Evolutionary conservation across 1,140 invertebrate genomes (phyloP).

Genomic region (Drepana arcuata): DNA sequence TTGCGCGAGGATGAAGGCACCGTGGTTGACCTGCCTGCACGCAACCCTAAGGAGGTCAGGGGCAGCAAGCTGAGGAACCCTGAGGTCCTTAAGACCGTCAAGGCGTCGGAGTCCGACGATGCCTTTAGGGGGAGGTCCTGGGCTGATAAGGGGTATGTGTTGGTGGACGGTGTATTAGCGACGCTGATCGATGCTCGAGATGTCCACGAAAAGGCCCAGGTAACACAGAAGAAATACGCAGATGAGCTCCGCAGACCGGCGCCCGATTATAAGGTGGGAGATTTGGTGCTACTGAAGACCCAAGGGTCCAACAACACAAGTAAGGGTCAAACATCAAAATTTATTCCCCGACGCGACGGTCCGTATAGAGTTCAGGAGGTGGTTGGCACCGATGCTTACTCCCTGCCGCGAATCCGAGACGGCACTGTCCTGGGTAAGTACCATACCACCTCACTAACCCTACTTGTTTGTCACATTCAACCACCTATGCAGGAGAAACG

Average conservation of each 20-base stretch:
- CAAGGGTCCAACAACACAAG: conserved; percentile 25
- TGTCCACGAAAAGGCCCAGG: conserved; percentile 12
- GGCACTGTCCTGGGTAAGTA: conserved; percentile 1
- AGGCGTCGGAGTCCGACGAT: conserved; percentile 12
- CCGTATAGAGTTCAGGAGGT: conserved; percentile 21
- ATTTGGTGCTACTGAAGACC: conserved; percentile 28
- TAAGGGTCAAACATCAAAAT: conserved; percentile 28
- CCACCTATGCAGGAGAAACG: too few species aligned
- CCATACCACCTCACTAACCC: conserved; percentile 4
- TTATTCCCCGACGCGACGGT: conserved; percentile 37
- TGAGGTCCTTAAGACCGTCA: conserved; percentile 19
- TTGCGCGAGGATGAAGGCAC: too few species aligned
- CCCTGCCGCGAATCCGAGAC: neutral
- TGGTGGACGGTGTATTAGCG: conserved; percentile 3
- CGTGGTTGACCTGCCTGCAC: conserved; percentile 10
- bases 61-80: conserved; percentile 17
- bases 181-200: conserved; percentile 18
- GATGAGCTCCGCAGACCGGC: conserved; percentile 15
- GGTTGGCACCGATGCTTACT: conserved; percentile 4
- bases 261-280: conserved; percentile 17
- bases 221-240: conserved; percentile 8
- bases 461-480: too few species aligned
- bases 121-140: conserved; percentile 10
- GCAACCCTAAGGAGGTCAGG: conserved; percentile 8
- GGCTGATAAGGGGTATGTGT: conserved; percentile 4